Conservation (phyloP, 2,888 invertebrate genomes). For the Dryadula phaetusa region DNA sequence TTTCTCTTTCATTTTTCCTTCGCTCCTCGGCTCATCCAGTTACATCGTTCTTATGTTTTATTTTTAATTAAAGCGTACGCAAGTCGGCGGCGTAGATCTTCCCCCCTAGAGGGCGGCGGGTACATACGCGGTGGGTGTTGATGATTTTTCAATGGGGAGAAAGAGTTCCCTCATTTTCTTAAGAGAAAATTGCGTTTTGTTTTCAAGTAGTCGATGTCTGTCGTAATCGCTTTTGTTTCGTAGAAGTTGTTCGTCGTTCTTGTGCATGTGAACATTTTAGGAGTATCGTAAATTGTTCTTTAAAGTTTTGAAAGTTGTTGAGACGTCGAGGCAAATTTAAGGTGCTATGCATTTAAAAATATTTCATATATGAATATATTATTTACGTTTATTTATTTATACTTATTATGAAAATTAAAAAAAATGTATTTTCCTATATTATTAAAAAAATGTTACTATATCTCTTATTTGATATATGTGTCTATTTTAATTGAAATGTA, state of each 20-base stretch:
- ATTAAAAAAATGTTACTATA: too few species aligned
- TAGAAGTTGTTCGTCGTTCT: slow-evolving; percentile 67
- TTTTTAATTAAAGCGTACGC: slow-evolving; percentile 85
- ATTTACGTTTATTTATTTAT: background rate
- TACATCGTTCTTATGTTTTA: slow-evolving; percentile 85
- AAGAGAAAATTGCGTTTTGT: slow-evolving; percentile 85
- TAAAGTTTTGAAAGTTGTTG: slow-evolving; percentile 74
- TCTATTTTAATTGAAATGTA: too few species aligned
- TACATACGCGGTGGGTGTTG: slow-evolving; percentile 83
- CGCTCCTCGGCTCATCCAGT: slow-evolving; percentile 85
- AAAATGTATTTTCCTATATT: background rate
- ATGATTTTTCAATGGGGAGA: slow-evolving; percentile 85
- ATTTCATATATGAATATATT: slow-evolving; percentile 44
- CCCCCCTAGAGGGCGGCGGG: slow-evolving; percentile 62
- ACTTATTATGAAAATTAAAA: background rate
- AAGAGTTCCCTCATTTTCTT: slow-evolving; percentile 85
- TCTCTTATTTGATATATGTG: too few species aligned
- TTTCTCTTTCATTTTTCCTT: slow-evolving; percentile 85
- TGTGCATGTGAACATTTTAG: slow-evolving; percentile 72
- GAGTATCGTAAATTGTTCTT: slow-evolving; percentile 76
- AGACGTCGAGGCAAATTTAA: slow-evolving; percentile 63
- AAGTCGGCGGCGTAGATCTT: slow-evolving; percentile 84
- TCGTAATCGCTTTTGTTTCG: slow-evolving; percentile 84
- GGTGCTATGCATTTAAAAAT: slow-evolving; percentile 61
- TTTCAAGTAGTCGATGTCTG: slow-evolving; percentile 84